These are phyloP conservation scores for Sisor rabdophorus DNA, from an alignment of 2,113 vertebrate genomes.

Conservation along the genomic window DNA sequence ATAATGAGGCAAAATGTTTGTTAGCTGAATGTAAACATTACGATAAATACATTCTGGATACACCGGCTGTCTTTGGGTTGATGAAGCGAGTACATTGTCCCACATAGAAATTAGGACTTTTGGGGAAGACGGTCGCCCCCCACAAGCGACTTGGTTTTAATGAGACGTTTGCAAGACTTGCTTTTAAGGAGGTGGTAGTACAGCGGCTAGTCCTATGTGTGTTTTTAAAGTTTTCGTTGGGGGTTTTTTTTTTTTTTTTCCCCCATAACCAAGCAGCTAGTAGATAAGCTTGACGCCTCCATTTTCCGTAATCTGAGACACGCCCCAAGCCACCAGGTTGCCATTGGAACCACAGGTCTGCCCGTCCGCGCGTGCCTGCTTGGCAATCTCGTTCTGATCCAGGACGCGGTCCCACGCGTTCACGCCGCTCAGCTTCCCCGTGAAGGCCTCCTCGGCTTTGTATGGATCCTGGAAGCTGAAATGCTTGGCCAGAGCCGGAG, in stretches of 20 bases:
- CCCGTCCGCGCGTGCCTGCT: constrained; percentile 55
- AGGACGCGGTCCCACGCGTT: constrained; percentile 89
- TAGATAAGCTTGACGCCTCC: constrained; percentile 85
- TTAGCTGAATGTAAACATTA: constrained; percentile 62
- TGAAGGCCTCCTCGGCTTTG: constrained; percentile 79
- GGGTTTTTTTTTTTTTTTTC: neutral
- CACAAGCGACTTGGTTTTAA: neutral
- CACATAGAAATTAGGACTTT: neutral
- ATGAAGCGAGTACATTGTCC: neutral
- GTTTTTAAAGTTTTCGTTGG: neutral
- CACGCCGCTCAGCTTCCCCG: constrained; percentile 87
- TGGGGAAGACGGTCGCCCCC: constrained; percentile 34
- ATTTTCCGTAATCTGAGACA: constrained; percentile 81
- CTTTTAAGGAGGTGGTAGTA: neutral
- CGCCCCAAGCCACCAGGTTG: constrained; percentile 86
- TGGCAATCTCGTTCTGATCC: constrained; percentile 68
- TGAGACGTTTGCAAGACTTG: neutral
- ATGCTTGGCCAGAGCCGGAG: constrained; percentile 61
- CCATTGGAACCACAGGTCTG: constrained; percentile 74
- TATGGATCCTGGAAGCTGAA: constrained; percentile 71
- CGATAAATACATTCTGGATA: constrained; percentile 44
- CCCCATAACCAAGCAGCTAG: constrained; percentile 55
- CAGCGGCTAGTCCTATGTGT: neutral
- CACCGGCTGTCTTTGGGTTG: constrained; percentile 21
- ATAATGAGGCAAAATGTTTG: constrained; percentile 42